Percentiles rank a stretch among this genome's conserved stretches.
Conservation (phyloP, 2,797 vertebrate genomes). For the Bovichtus diacanthus region DNA sequence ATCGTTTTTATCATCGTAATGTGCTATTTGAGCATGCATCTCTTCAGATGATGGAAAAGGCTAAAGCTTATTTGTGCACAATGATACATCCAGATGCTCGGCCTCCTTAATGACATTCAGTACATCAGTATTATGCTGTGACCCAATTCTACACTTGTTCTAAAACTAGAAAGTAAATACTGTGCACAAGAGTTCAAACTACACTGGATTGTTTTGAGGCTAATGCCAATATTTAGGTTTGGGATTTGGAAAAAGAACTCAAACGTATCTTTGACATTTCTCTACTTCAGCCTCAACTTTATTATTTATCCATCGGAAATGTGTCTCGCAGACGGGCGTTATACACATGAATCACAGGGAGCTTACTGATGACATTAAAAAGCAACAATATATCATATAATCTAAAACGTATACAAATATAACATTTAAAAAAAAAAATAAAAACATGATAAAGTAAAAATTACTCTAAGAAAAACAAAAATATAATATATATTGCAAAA, state of each 20-base stretch:
- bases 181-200: background rate
- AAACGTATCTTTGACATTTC: background rate
- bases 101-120: background rate
- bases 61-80: background rate
- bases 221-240: background rate
- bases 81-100: background rate
- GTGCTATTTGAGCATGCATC: background rate
- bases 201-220: background rate
- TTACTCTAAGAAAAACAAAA: too few species aligned
- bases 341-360: too few species aligned
- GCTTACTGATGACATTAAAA: too few species aligned
- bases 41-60: background rate
- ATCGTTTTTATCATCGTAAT: too few species aligned
- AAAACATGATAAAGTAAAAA: too few species aligned
- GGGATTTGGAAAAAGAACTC: too few species aligned
- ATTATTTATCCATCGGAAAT: too few species aligned
- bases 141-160: background rate
- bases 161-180: background rate
- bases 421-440: too few species aligned
- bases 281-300: too few species aligned
- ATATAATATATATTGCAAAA: too few species aligned
- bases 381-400: background rate
- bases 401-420: background rate
- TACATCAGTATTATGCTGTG: background rate
- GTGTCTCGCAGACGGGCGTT: too few species aligned